A percentile compares a stretch with the other conserved stretches of the same genome.
Evolutionary conservation across 2,888 invertebrate genomes (phyloP).

Genomic region (Dysmachus trigonus): DNA sequence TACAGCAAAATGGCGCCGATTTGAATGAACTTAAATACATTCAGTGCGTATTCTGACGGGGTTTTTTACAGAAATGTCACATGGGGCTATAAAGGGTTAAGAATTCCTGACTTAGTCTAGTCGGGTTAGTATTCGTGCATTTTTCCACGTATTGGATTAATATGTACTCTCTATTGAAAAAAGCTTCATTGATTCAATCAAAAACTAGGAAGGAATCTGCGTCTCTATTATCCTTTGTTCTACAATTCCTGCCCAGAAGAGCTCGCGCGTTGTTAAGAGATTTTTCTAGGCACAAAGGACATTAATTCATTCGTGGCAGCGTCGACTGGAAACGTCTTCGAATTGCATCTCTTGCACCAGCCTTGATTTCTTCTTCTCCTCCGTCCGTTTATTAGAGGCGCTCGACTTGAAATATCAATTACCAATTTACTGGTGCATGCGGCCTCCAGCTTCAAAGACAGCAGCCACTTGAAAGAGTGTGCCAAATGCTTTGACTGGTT

Average conservation of each 20-base stretch:
- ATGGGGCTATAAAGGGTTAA: no score
- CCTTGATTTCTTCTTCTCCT: not conserved
- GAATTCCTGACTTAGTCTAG: no score
- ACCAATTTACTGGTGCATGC: not conserved
- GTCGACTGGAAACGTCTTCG: not conserved
- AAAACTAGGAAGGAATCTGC: not conserved
- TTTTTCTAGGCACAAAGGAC: not conserved
- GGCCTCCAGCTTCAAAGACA: not conserved
- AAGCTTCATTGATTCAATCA: not conserved
- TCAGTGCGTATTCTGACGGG: no score
- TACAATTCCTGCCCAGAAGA: not conserved
- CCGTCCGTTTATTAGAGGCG: not conserved
- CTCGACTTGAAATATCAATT: not conserved
- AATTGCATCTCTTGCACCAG: not conserved
- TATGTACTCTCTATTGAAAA: not conserved
- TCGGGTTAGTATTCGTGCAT: no score
- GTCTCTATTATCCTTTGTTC: not conserved
- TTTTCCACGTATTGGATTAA: no score
- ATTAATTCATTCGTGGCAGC: not conserved
- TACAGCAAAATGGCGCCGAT: no score
- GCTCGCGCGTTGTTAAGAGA: not conserved
- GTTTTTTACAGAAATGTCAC: no score
- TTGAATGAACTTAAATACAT: no score
- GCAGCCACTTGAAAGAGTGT: not conserved
- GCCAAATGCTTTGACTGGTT: constrained; percentile 19